Evolutionary conservation across 2,797 vertebrate genomes (phyloP).

Genomic region (Clamator glandarius): DNA sequence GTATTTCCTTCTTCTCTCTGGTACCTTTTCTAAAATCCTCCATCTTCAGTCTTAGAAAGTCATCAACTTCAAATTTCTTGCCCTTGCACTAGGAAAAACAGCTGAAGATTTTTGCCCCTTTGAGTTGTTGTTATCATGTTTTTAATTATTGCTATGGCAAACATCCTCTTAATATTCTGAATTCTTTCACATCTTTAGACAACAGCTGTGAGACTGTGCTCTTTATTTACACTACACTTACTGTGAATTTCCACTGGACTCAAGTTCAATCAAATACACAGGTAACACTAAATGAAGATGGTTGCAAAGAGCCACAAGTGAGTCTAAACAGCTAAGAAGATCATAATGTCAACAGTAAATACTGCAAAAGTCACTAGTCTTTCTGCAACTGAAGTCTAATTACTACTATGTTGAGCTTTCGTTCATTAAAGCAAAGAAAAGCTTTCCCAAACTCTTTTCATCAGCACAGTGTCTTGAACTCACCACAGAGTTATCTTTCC

Average conservation of each 20-base stretch:
- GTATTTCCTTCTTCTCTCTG: background rate
- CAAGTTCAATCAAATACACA: background rate
- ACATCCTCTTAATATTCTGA: background rate
- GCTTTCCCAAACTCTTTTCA: background rate
- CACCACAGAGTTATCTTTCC: background rate
- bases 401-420: background rate
- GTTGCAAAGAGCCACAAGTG: background rate
- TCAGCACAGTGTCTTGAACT: background rate
- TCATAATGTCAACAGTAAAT: no score
- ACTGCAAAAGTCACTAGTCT: background rate
- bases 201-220: background rate
- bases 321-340: background rate
- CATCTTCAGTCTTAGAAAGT: background rate
- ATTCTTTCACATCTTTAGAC: background rate
- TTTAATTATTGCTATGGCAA: background rate
- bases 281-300: background rate
- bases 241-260: background rate
- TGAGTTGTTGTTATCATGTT: background rate
- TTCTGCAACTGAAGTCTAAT: background rate
- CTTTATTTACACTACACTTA: background rate
- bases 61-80: background rate
- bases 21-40: background rate
- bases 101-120: background rate
- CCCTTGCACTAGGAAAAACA: background rate
- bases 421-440: background rate